Evolutionary conservation across 2,888 invertebrate genomes (phyloP).

Genomic region (Chelonus formosanus): DNA sequence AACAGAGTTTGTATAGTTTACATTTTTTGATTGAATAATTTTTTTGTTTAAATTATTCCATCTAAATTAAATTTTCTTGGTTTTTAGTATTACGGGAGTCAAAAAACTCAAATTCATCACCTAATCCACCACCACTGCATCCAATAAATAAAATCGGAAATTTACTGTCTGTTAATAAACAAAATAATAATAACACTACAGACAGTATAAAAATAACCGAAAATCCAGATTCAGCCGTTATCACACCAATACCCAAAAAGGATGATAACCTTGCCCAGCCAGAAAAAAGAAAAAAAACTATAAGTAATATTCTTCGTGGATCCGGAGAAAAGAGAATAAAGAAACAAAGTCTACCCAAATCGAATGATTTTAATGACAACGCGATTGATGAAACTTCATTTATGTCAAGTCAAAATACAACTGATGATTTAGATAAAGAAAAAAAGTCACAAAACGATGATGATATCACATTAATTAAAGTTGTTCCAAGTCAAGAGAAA

Average conservation of each 20-base stretch:
- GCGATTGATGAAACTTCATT: slow-evolving; percentile 59
- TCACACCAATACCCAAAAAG: slow-evolving; percentile 61
- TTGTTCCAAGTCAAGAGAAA: slow-evolving; percentile 58
- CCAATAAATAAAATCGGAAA: slow-evolving; percentile 60
- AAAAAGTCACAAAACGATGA: slow-evolving; percentile 59
- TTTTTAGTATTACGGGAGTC: slow-evolving; percentile 60
- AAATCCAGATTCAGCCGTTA: slow-evolving; percentile 62
- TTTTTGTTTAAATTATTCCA: too few species aligned
- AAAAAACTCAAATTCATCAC: slow-evolving; percentile 57
- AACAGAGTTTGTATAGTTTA: slow-evolving; percentile 39
- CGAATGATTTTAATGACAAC: slow-evolving; percentile 52
- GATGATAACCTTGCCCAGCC: slow-evolving; percentile 54
- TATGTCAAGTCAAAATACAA: background rate
- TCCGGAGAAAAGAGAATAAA: slow-evolving; percentile 58
- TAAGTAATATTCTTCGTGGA: slow-evolving; percentile 57
- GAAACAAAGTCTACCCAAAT: slow-evolving; percentile 55
- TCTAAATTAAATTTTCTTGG: background rate
- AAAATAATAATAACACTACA: slow-evolving; percentile 16
- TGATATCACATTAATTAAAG: slow-evolving; percentile 63
- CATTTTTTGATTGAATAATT: too few species aligned
- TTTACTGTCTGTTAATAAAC: slow-evolving; percentile 45
- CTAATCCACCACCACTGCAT: slow-evolving; percentile 62
- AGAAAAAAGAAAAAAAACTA: slow-evolving; percentile 57
- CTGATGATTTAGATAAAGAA: slow-evolving; percentile 58
- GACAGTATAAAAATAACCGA: slow-evolving; percentile 63